Evolutionary conservation across 2,797 vertebrate genomes (phyloP), one percentile per base, ranked within the genome.

Genomic region (Hippopotamyrus pictus): DNA sequence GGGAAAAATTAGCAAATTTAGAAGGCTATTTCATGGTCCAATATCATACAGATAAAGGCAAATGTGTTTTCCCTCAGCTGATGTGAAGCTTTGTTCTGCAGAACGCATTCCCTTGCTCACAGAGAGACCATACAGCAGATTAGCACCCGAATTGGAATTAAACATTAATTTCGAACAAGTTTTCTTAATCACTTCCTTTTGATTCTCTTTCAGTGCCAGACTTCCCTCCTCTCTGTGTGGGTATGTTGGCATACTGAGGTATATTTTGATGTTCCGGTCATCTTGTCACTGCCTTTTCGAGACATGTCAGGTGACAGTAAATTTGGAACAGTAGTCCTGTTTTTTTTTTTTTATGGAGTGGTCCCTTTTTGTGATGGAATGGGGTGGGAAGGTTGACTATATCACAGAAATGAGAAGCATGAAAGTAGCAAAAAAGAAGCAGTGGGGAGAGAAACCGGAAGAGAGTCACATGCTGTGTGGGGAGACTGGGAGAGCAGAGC

Each of bases 11-110:
- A 90, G 62, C 44, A 25, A 84, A 88, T 88, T 82, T 90, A 90
- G 88, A 84, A 90, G 89, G 86, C 86, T 88, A 90, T 90, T 90
- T 90, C 86, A 90, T 90, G 86, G 73, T 90, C 86, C 86, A 88
- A 69, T 84, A 84, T 88, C 86, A 88, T n/a, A 8, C 89, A 83
- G 89, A 90, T 90, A 90, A 90, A 90, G 88, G 86, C 51, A 88
- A 88, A 88, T 83, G 54, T 88, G 87, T 88, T 90, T 88, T 84
- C 57, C 89, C 86, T 73, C 25, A 65, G 79, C 46, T 84, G 69
- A 69, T 41, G 76, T 41, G 19, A 54, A 48, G 86, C 76, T 90
- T 88, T 90, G 54, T 88, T 88, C 86, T 59, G 73, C 46, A 84
- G 37, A 17, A 62, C 54, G 17, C 87, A 14, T 9, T 29, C 5